Evolutionary conservation across 2,888 invertebrate genomes (phyloP), one percentile per base, ranked within the genome.

Genomic region (Heteromyza rotundicornis): DNA sequence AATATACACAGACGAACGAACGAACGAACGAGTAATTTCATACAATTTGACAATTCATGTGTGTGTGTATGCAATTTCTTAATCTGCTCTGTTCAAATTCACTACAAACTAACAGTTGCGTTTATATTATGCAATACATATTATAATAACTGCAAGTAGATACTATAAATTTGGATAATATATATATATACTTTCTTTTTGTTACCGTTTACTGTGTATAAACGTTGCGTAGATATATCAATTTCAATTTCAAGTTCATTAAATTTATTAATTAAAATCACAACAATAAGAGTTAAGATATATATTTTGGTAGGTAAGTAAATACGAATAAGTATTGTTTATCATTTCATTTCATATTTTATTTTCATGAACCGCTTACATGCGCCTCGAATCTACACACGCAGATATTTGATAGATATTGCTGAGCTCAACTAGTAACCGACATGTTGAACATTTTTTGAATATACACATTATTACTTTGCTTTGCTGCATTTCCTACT

Each of bases 181-280:
- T 47, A n/a, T 47, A 17, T 47, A 14, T 19, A 8, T 8, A 47
- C 5, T 20, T 51, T 2, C n/a, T n/a, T n/a, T n/a, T n/a, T n/a
- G n/a, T n/a, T n/a, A n/a, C n/a, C n/a, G n/a, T n/a, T n/a, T n/a
- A n/a, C n/a, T n/a, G n/a, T 17, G n/a, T 35, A 51, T 16, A 35
- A 20, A 51, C 32, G 10, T 2, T 55, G 10, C 32, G 20, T 56
- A 8, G 36, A 36, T 36, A 20, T 47, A n/a, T n/a, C n/a, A n/a
- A n/a, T n/a, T n/a, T n/a, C n/a, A n/a, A n/a, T n/a, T n/a, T n/a
- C n/a, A n/a, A n/a, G n/a, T n/a, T n/a, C n/a, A n/a, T n/a, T n/a
- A n/a, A n/a, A n/a, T n/a, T n/a, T n/a, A n/a, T n/a, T n/a, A n/a
- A 27, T 62, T 76, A 79, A 80, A 80, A 80, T 80, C 80, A 80